phyloP scores from a whole-genome alignment of 2,113 vertebrate genomes.

The Catharus fuscescens region DNA sequence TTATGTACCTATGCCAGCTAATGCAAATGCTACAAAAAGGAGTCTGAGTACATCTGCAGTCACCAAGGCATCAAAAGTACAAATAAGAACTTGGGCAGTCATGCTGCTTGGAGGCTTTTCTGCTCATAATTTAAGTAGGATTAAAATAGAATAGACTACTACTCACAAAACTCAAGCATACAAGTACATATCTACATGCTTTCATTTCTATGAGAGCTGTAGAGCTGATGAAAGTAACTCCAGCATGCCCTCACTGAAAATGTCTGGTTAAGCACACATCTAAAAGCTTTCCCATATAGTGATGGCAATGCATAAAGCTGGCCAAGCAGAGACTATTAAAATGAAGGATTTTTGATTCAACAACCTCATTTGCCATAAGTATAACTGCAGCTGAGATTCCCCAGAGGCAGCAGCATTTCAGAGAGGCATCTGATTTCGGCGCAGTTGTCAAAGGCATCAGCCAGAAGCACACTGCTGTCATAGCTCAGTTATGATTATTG shows the following conservation, averaged over 20 bases:
- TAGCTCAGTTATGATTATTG: neutral
- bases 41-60: neutral
- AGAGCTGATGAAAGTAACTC: neutral
- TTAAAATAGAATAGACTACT: neutral
- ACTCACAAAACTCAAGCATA: neutral
- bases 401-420: neutral
- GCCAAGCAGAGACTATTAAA: neutral
- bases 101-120: neutral
- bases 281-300: neutral
- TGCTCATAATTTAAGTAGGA: neutral
- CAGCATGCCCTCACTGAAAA: neutral
- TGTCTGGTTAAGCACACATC: neutral
- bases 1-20: neutral
- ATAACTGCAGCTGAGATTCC: neutral
- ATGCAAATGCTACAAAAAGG: neutral
- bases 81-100: neutral
- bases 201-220: neutral
- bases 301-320: neutral
- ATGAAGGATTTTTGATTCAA: neutral
- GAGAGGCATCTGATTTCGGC: neutral
- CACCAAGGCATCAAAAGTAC: neutral
- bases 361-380: neutral
- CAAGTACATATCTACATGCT: neutral
- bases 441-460: neutral
- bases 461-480: neutral